Evolutionary conservation across 53 echinoderm and acorn worm genomes (phyloP).

Genomic region (Antedon mediterranea): DNA sequence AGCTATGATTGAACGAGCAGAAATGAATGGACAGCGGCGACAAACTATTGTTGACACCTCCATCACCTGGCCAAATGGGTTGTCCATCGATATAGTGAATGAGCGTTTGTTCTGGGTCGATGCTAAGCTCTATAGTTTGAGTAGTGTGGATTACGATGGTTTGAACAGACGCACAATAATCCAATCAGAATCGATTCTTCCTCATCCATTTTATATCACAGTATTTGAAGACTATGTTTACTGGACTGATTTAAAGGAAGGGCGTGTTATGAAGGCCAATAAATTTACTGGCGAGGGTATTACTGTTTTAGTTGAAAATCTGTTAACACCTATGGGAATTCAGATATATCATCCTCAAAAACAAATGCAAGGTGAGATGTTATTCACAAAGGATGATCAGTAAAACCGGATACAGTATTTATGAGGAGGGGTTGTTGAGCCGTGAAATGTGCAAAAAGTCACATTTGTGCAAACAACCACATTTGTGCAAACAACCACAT

Average conservation of each 20-base stretch:
- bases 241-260: slow-evolving; percentile 84
- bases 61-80: slow-evolving; percentile 79
- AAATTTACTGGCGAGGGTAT: slow-evolving; percentile 65
- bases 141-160: slow-evolving; percentile 52
- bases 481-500: too few relatives aligned
- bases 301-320: slow-evolving; percentile 18
- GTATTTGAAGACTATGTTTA: slow-evolving; percentile 82
- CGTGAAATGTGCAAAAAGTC: too few relatives aligned
- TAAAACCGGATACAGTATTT: too few relatives aligned
- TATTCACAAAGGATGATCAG: background rate
- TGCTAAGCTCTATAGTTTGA: slow-evolving; percentile 58
- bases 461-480: too few relatives aligned
- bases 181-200: slow-evolving; percentile 18
- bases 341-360: slow-evolving; percentile 22
- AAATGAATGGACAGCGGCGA: slow-evolving; percentile 49
- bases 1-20: slow-evolving; percentile 67
- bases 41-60: slow-evolving; percentile 26
- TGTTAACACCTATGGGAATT: slow-evolving; percentile 40
- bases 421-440: too few relatives aligned
- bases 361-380: slow-evolving; percentile 12
- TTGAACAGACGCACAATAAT: slow-evolving; percentile 33
- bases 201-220: slow-evolving; percentile 72
- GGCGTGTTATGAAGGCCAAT: slow-evolving; percentile 46
- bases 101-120: slow-evolving; percentile 79
- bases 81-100: slow-evolving; percentile 62